A percentile compares a stretch with the other conserved stretches of the same genome.
phyloP scores from a whole-genome alignment of 2,113 vertebrate genomes.

The Psittacara wagleri region DNA sequence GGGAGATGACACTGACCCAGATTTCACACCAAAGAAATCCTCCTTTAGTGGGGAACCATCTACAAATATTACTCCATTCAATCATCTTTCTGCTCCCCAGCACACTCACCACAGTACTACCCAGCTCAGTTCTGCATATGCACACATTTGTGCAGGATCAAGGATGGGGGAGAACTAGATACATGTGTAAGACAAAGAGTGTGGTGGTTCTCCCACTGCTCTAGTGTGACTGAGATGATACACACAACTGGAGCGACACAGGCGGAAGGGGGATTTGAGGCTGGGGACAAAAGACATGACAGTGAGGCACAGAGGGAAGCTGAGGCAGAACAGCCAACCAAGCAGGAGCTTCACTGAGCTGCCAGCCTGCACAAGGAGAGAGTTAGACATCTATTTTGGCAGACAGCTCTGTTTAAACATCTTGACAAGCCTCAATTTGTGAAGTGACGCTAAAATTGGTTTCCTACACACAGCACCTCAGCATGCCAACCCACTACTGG shows the following conservation, averaged over 20 bases:
- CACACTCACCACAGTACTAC: not conserved
- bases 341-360: not conserved
- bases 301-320: not conserved
- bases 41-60: not conserved
- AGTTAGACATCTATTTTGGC: not conserved
- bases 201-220: fast-evolving
- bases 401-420: not conserved
- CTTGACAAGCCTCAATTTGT: not conserved
- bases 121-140: not conserved
- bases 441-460: not conserved
- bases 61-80: not conserved
- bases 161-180: fast-evolving
- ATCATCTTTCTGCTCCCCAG: not conserved
- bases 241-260: fast-evolving
- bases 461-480: not conserved
- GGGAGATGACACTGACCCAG: not conserved
- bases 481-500: not conserved
- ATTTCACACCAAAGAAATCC: not conserved
- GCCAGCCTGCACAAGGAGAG: not conserved
- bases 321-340: not conserved
- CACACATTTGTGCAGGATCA: fast-evolving
- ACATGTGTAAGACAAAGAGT: not conserved
- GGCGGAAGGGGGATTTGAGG: not conserved
- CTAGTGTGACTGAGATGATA: not conserved
- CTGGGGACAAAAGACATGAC: not conserved